These are phyloP conservation scores for Intellagama lesueurii DNA, from an alignment of 2,797 vertebrate species.

Conservation along the genomic window DNA sequence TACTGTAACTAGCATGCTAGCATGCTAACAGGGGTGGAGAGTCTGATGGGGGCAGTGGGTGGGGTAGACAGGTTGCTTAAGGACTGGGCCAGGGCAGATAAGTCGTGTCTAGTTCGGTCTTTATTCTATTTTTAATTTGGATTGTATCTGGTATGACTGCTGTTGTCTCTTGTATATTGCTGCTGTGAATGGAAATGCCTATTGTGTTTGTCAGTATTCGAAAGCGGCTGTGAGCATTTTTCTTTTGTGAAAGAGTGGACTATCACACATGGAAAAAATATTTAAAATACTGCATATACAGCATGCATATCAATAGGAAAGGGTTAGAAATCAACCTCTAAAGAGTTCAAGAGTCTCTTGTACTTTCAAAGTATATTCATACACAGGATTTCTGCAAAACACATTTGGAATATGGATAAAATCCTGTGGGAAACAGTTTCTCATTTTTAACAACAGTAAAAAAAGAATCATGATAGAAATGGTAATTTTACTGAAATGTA, in stretches of 20 bases:
- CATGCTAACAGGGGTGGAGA: no score
- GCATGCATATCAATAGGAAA: background rate
- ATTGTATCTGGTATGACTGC: background rate
- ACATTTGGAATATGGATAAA: background rate
- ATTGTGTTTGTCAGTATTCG: background rate
- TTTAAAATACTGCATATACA: background rate
- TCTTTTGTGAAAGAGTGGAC: background rate
- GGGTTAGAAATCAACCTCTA: background rate
- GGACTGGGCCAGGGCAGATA: background rate
- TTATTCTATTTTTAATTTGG: background rate
- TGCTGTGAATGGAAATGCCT: background rate
- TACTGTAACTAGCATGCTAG: background rate
- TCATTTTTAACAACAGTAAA: background rate
- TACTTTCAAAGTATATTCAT: background rate
- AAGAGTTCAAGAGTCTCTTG: background rate
- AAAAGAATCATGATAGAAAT: constrained; percentile 12
- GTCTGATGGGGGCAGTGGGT: background rate
- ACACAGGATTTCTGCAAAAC: background rate
- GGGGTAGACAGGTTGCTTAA: background rate
- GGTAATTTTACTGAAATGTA: constrained; percentile 33
- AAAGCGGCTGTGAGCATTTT: background rate
- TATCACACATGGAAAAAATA: background rate
- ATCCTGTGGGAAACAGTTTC: background rate
- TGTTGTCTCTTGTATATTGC: background rate
- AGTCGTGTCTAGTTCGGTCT: background rate